Conservation (phyloP, 2,797 vertebrate species). For the Thalassophryne amazonica region DNA sequence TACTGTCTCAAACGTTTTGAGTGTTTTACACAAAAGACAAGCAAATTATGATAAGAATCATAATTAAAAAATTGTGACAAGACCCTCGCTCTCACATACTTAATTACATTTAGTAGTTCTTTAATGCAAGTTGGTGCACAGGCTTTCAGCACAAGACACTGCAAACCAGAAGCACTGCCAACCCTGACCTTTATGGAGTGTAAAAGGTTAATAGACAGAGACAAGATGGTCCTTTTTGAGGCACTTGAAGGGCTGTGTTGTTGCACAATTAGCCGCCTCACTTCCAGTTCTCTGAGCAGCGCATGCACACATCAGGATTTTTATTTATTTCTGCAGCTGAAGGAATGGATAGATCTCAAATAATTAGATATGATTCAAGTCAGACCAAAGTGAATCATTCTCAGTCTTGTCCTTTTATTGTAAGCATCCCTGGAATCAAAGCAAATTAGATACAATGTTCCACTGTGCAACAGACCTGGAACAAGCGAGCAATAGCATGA, state of each 20-base stretch:
- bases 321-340: constrained; percentile 1
- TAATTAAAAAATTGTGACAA: not conserved
- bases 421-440: constrained; percentile 22
- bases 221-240: constrained; percentile 24
- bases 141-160: constrained; percentile 12
- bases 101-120: constrained; percentile 12
- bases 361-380: constrained; percentile 42
- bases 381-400: constrained; percentile 28
- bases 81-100: not conserved
- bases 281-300: not conserved
- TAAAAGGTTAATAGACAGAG: constrained; percentile 29
- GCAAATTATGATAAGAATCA: constrained; percentile 5
- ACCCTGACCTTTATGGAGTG: constrained; percentile 15
- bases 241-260: constrained; percentile 21
- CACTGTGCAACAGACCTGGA: not conserved
- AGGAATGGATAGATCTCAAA: constrained; percentile 26
- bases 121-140: constrained; percentile 7
- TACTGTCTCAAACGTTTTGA: not conserved
- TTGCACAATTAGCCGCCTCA: constrained; percentile 13
- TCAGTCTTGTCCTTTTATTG: constrained; percentile 10
- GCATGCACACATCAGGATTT: not conserved
- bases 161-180: constrained; percentile 24
- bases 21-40: not conserved
- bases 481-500: not conserved
- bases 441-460: constrained; percentile 6